Evolutionary conservation across 2,888 invertebrate species (phyloP).

Genomic region (Cataglyphis albicans): DNA sequence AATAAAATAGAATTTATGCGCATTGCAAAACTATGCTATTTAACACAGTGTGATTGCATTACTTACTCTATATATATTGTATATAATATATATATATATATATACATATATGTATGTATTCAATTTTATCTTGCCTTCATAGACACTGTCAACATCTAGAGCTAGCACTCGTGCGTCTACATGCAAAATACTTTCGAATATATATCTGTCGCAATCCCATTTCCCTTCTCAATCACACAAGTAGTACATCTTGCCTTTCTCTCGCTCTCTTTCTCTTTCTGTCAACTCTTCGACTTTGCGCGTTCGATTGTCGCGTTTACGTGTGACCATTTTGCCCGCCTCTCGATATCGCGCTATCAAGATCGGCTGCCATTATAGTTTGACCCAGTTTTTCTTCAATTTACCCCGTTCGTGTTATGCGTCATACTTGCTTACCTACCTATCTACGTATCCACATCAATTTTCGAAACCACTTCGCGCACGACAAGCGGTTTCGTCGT

Average conservation of each 20-base stretch:
- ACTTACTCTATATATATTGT: not conserved
- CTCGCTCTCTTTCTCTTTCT: not conserved
- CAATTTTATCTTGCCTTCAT: constrained; percentile 6
- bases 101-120: not conserved
- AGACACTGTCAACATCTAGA: constrained; percentile 10
- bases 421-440: constrained; percentile 44
- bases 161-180: not conserved
- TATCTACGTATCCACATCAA: constrained; percentile 14
- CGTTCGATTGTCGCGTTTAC: constrained; percentile 43
- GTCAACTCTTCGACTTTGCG: not conserved
- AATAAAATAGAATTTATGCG: not conserved
- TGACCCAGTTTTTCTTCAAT: constrained; percentile 75
- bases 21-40: not conserved
- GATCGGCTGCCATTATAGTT: constrained; percentile 65
- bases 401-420: constrained; percentile 57
- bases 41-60: constrained; percentile 23
- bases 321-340: constrained; percentile 17
- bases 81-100: too few relatives aligned
- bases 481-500: constrained; percentile 34
- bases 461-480: constrained; percentile 51
- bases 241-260: not conserved
- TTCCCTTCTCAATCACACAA: constrained; percentile 2
- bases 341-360: constrained; percentile 51
- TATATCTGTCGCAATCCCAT: not conserved
- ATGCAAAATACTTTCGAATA: not conserved